phyloP scores from a whole-genome alignment of 2,888 invertebrate genomes.

The Euphydryas editha region DNA sequence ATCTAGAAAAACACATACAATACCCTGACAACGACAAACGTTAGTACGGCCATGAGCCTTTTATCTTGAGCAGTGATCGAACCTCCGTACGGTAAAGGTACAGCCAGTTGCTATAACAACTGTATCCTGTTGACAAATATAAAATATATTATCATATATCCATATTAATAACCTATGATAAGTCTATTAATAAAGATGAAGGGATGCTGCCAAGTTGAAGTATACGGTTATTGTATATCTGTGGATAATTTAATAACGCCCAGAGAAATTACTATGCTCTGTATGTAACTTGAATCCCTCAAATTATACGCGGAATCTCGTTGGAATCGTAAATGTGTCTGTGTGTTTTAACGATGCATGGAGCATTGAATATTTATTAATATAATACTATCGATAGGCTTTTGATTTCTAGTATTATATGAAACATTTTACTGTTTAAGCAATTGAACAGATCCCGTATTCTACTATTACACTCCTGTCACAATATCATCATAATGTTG shows the following conservation, averaged over 20 bases:
- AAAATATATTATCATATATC: not conserved
- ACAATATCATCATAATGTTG: too few species aligned
- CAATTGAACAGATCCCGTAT: too few species aligned
- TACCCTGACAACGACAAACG: too few species aligned
- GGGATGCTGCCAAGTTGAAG: not conserved
- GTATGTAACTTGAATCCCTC: slow-evolving; percentile 15
- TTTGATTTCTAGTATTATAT: not conserved
- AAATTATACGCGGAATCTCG: slow-evolving; percentile 10
- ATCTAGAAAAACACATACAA: too few species aligned
- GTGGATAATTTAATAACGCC: slow-evolving; percentile 24
- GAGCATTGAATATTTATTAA: not conserved
- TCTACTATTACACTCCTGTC: too few species aligned
- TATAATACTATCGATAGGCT: not conserved
- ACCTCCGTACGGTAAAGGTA: not conserved
- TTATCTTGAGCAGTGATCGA: too few species aligned
- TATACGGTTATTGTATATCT: slow-evolving; percentile 20
- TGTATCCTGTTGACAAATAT: not conserved
- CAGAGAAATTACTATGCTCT: slow-evolving; percentile 20
- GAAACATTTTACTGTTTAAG: not conserved
- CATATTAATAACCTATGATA: slow-evolving; percentile 1
- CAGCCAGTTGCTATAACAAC: not conserved
- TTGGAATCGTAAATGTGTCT: slow-evolving; percentile 10
- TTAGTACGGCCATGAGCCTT: too few species aligned
- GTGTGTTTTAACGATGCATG: slow-evolving; percentile 6
- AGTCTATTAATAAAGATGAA: not conserved